A percentile compares a stretch with the other conserved stretches of the same genome.
Evolutionary conservation across 2,888 invertebrate genomes (phyloP).

Genomic region (Celastrina argiolus): DNA sequence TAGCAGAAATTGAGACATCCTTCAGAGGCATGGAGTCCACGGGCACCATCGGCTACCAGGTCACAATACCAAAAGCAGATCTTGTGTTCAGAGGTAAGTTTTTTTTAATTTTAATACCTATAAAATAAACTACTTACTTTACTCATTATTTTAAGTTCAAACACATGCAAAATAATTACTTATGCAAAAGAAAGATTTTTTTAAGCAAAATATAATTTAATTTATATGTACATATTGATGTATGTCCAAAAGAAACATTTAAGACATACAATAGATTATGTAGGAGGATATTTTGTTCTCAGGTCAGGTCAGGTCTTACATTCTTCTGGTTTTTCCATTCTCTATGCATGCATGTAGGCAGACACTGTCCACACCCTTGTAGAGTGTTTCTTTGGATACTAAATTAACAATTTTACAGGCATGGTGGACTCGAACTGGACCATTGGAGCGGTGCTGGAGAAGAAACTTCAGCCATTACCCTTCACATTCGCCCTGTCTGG

Average conservation of each 20-base stretch:
- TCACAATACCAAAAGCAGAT: constrained; percentile 96
- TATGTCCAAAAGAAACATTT: too few relatives aligned
- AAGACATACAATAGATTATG: too few relatives aligned
- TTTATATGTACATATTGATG: too few relatives aligned
- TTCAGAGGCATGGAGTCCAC: constrained; percentile 93
- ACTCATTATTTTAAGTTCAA: too few relatives aligned
- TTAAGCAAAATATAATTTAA: too few relatives aligned
- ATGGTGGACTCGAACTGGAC: constrained; percentile 95
- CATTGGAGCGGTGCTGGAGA: constrained; percentile 95
- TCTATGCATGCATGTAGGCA: too few relatives aligned
- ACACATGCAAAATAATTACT: too few relatives aligned
- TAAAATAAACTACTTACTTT: neutral
- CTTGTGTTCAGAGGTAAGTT: constrained; percentile 91
- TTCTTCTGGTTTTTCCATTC: too few relatives aligned
- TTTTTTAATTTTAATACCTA: neutral
- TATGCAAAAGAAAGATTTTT: too few relatives aligned
- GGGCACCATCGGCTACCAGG: constrained; percentile 95
- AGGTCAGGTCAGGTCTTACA: too few relatives aligned
- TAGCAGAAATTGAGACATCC: constrained; percentile 96
- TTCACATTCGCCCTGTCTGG: constrained; percentile 96
- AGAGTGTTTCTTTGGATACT: neutral
- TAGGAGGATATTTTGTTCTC: too few relatives aligned
- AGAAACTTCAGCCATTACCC: constrained; percentile 94
- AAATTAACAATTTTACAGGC: constrained; percentile 74
- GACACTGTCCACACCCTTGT: too few relatives aligned